These are phyloP conservation scores for Cheilosia vulpina DNA, from an alignment of 2,888 invertebrate genomes.

Conservation along the genomic window DNA sequence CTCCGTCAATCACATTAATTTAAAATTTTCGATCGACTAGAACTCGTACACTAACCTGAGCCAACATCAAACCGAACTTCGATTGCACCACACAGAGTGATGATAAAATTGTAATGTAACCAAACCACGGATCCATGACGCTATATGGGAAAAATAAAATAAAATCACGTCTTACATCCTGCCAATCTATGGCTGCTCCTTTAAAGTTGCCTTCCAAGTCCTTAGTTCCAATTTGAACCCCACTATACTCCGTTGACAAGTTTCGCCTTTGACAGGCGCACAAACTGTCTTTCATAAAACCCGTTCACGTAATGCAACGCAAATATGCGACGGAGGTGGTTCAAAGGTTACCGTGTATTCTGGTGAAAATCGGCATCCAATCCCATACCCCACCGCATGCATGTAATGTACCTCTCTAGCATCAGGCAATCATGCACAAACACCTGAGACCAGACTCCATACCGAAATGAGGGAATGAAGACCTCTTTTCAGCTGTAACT, in stretches of 20 bases:
- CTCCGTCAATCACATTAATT: slow-evolving; percentile 57
- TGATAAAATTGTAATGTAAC: slow-evolving; percentile 59
- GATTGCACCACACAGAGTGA: slow-evolving; percentile 18
- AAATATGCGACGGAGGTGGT: slow-evolving; percentile 39
- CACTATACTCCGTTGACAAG: slow-evolving; percentile 60
- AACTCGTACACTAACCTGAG: neutral
- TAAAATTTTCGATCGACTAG: slow-evolving; percentile 45
- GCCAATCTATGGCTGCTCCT: slow-evolving; percentile 46
- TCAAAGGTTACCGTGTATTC: slow-evolving; percentile 15
- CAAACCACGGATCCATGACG: slow-evolving; percentile 55
- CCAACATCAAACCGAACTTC: slow-evolving; percentile 37
- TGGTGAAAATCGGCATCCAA: slow-evolving; percentile 11
- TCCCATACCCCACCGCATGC: slow-evolving; percentile 56
- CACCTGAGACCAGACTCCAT: slow-evolving; percentile 45
- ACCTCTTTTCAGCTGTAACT: slow-evolving; percentile 33
- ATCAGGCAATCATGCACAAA: slow-evolving; percentile 67
- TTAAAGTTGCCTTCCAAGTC: slow-evolving; percentile 35
- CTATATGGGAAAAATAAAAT: slow-evolving; percentile 33
- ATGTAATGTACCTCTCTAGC: slow-evolving; percentile 56
- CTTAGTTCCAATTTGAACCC: slow-evolving; percentile 54
- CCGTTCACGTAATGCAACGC: slow-evolving; percentile 71
- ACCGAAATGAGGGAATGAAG: slow-evolving; percentile 52
- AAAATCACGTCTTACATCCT: slow-evolving; percentile 52
- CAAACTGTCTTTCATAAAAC: slow-evolving; percentile 55
- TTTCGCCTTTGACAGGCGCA: slow-evolving; percentile 71